Evolutionary conservation across 2,888 invertebrate species (phyloP), one percentile per base, ranked within the genome.

Genomic region (Micoletzkya japonica): DNA sequence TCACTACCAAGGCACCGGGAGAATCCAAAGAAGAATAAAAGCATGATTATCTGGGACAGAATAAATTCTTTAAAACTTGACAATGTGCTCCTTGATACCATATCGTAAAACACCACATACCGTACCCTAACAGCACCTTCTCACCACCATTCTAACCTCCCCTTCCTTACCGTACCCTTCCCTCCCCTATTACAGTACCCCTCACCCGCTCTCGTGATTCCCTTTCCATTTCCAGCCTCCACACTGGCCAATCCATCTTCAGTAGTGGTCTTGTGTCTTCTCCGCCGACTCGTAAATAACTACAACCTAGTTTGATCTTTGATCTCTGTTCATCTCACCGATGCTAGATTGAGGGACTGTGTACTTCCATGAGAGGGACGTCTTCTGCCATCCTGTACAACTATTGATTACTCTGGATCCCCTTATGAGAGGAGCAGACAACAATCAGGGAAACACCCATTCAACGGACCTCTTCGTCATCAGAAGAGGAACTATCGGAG

Each of bases 211-310:
- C 59, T 60, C n/a, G 60, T 60, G 3, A 52, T 36, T n/a, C n/a
- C n/a, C 26, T 69, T 60, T 4, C 49, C 52, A 4, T 58, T 59
- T 26, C 58, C 60, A 26, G 60, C 58, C 34, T 69, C 60, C 34
- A 69, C 30, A 32, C 50, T 58, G 59, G 58, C 60, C 32, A 69
- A n/a, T 59, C 69, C 69, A 36, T 58, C 69, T 4, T 69, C 60
- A 2, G 28, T 32, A n/a, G 67, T 67, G 3, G 57, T 57, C 57
- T 67, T 67, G n/a, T 67, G 56, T 17, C 67, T 37, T 14, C 44
- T 49, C 1, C 67, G 56, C 2, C 67, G 67, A 24, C 50, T 49
- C n/a, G 56, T 56, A 57, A 67, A 67, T 0, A 67, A 20, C 67
- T 67, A 28, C 6, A 44, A 7, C 4, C 6, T 52, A 52, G 6